Evolutionary conservation across 2,888 invertebrate genomes (phyloP), one percentile per base, ranked within the genome.

Genomic region (Notocelia uddmanniana): DNA sequence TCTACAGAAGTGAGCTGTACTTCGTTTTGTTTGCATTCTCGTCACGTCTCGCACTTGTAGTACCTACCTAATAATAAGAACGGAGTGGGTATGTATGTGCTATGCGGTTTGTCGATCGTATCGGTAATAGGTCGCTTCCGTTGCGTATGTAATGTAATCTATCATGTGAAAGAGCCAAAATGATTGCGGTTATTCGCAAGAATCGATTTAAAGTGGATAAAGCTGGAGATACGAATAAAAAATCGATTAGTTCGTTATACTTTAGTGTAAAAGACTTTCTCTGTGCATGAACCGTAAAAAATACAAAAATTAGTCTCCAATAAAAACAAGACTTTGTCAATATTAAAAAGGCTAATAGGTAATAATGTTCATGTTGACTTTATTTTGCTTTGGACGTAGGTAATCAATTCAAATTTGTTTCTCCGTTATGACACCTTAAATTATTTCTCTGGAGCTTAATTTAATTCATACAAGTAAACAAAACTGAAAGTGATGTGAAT

Each of bases 101-200:
- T 78, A 78, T 83, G 83, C 79, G 82, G 84, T 83, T 76, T 73
- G 67, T 69, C 74, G 59, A 69, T 69, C 74, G 77, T 73, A 74
- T 73, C 63, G 62, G 73, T 79, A 81, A 80, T 79, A 71, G 64
- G 74, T 74, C 75, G 82, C 82, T 87, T 87, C 87, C 86, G 84
- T 85, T 84, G 77, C 85, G 88, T 89, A 87, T 89, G 87, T 89
- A 89, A 69, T 58, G 69, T 64, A 71, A 87, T 86, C 83, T 84
- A 83, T 82, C 87, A 86, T 86, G 85, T 87, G 85, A 78, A 86
- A 86, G 79, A 80, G 79, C 76, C 79, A 83, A 88, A 88, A 84
- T 85, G 85, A 81, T 84, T 89, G 89, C 79, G 88, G 88, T 87
- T 77, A 75, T 75, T 78, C 79, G 76, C 83, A 75, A 83, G 85